Evolutionary conservation across 23 tunicate species (phyloP).

Genomic region (Trididemnum miniatum): DNA sequence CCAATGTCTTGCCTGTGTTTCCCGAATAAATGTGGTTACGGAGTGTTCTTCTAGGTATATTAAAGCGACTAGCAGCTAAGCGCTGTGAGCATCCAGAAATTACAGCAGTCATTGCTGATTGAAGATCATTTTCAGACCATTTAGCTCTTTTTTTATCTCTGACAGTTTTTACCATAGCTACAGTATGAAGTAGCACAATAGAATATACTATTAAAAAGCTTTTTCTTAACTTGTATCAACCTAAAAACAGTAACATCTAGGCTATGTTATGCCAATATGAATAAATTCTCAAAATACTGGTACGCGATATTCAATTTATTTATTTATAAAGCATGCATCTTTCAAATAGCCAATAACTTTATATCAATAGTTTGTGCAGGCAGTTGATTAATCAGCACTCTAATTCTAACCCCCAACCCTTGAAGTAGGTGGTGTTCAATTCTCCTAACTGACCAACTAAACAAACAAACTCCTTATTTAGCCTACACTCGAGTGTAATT

Average conservation of each 20-base stretch:
- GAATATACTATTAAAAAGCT: neutral
- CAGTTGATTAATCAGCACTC: neutral
- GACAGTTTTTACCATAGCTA: neutral
- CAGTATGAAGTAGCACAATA: neutral
- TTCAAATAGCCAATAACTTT: neutral
- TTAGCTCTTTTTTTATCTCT: conserved; percentile 18
- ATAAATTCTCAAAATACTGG: neutral
- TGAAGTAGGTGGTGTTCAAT: neutral
- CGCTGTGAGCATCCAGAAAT: conserved; percentile 18
- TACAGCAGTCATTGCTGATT: conserved; percentile 20
- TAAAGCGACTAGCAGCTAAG: conserved; percentile 16
- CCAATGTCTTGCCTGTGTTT: neutral
- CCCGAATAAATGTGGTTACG: conserved; percentile 29
- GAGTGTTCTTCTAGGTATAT: conserved; percentile 29
- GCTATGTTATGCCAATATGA: neutral
- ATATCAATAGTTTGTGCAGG: neutral
- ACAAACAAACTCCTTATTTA: neutral
- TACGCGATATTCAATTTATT: neutral
- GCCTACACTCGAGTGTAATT: neutral
- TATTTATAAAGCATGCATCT: neutral
- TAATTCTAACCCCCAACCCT: neutral
- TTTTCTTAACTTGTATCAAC: neutral
- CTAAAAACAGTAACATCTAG: neutral
- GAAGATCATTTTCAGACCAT: conserved; percentile 30
- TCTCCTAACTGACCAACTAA: neutral